phyloP scores from a whole-genome alignment of 2,797 vertebrate genomes.

The Eleutherodactylus coqui region DNA sequence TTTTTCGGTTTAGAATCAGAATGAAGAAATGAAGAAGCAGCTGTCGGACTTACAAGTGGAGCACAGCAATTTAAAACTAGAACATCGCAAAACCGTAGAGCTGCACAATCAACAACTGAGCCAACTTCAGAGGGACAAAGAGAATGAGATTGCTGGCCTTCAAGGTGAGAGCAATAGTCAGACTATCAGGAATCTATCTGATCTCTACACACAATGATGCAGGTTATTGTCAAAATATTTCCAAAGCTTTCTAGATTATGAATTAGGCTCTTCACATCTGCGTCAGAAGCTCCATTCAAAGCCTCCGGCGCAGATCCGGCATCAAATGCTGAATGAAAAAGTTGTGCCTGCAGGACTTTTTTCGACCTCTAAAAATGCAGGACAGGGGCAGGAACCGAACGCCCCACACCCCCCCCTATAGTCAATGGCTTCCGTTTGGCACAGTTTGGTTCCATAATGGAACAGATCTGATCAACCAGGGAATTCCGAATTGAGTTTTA shows the following conservation, averaged over 20 bases:
- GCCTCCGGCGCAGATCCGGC: too few species aligned
- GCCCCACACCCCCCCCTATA: too few species aligned
- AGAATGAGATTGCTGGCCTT: conserved; percentile 68
- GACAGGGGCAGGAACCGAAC: too few species aligned
- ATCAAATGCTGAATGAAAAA: too few species aligned
- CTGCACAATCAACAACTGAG: conserved; percentile 66
- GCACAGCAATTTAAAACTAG: conserved; percentile 72
- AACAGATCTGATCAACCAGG: too few species aligned
- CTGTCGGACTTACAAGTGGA: conserved; percentile 73
- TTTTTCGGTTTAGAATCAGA: conserved; percentile 73
- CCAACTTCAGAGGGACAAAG: conserved; percentile 72
- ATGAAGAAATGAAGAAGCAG: conserved; percentile 75
- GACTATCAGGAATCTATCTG: background rate
- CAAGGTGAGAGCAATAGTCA: conserved; percentile 69
- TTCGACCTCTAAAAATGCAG: too few species aligned
- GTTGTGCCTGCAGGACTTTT: too few species aligned
- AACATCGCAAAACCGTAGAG: conserved; percentile 70
- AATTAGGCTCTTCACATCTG: too few species aligned
- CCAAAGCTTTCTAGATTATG: background rate
- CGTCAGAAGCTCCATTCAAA: too few species aligned
- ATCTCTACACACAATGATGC: background rate
- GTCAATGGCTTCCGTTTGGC: too few species aligned
- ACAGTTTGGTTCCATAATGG: too few species aligned
- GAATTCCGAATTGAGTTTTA: too few species aligned
- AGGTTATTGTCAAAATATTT: background rate